Evolutionary conservation across 1,140 invertebrate species (phyloP).

Genomic region (Drosophila insularis): DNA sequence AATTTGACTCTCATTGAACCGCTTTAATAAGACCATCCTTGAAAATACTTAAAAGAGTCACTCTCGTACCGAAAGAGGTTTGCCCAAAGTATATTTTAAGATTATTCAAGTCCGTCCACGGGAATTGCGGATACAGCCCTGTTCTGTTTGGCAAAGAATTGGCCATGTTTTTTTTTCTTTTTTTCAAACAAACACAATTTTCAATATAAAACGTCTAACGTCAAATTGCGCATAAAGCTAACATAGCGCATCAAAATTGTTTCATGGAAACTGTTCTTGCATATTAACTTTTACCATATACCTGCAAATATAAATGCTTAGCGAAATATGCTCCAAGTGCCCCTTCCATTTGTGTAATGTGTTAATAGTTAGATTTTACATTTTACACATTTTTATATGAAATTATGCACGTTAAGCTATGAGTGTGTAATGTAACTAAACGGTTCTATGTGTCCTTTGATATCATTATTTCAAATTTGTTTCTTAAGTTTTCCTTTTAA

Average conservation of each 20-base stretch:
- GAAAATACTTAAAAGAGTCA: no score
- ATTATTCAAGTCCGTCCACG: no score
- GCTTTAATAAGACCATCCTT: no score
- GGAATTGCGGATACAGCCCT: no score
- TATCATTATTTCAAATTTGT: constrained; percentile 33
- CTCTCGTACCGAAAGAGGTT: no score
- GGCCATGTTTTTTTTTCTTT: no score
- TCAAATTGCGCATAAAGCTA: not conserved
- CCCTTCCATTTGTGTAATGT: constrained; percentile 40
- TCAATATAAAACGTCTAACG: no score
- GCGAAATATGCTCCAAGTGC: constrained; percentile 36
- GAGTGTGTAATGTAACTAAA: constrained; percentile 40
- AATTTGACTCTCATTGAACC: no score
- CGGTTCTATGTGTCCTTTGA: constrained; percentile 13
- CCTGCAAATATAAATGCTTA: not conserved
- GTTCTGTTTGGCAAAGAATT: no score
- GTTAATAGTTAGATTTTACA: constrained; percentile 30
- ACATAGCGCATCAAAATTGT: not conserved
- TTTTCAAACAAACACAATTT: no score
- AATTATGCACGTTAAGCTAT: not conserved
- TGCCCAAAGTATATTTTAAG: no score
- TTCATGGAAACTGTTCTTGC: constrained; percentile 18
- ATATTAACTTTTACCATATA: not conserved
- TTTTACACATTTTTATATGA: not conserved
- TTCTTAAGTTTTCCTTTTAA: constrained; percentile 18